Base-by-base conservation (phyloP, 2,113 vertebrate species). In the Esox niger region DNA sequence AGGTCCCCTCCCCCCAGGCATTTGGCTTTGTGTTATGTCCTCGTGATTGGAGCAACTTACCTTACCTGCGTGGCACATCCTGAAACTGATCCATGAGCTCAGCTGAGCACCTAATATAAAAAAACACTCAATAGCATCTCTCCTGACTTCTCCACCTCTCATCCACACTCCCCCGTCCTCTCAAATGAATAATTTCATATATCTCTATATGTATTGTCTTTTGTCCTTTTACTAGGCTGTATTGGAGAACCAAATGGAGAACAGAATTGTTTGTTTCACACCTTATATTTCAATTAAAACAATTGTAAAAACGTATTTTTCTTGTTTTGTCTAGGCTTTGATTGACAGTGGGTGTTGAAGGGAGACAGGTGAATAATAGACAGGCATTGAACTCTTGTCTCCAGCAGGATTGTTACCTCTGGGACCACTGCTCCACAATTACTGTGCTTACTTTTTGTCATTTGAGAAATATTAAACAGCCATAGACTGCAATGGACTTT, bases 21-120 rank as follows among this genome's bases (percentile, higher is more conserved):
- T 62, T n/a, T 77, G 66, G 74, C 84, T 88, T 87, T 86, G 88
- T 89, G 81, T 68, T 83, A 79, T 71, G 61, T 70, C 33, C 75
- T 84, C 60, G 59, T 78, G 88, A 88, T 91, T 88, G 91, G 88
- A 73, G 62, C 62, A 70, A 56, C 81, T 63, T 29, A 30, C 71
- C 72, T 77, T 79, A 89, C 78, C 77, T 87, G 87, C 82, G 82
- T 89, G 87, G 87, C 84, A 88, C 82, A 87, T 91, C 88, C 86
- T 88, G 86, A 76, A 88, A 90, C 86, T 76, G 88, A 90, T 87
- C 87, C 74, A 82, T 58, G 66, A 88, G 78, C 85, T 87, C 83
- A 88, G 76, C 82, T 83, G 79, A 88, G 68, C 32, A 57, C 38
- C 64, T 56, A 62, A 21, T 62, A n/a, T 77, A 68, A 75, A 79